Evolutionary conservation across 2,888 invertebrate species (phyloP).

Genomic region (Rhodophaea formosa): DNA sequence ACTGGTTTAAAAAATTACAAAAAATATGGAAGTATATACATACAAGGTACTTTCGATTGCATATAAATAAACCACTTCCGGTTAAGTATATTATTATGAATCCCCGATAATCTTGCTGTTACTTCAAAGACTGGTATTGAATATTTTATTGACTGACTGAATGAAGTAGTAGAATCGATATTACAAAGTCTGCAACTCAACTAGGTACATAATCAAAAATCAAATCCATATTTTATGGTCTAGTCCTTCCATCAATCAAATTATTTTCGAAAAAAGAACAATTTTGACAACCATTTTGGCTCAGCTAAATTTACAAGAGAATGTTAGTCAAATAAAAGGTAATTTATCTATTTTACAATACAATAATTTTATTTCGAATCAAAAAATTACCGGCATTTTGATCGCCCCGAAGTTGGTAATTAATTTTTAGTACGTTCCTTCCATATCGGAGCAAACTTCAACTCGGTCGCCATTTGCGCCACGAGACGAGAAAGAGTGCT

Average conservation of each 20-base stretch:
- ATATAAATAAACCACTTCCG: too few relatives aligned
- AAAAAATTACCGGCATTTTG: conserved; percentile 48
- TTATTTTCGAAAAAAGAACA: conserved; percentile 43
- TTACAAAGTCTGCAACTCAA: too few relatives aligned
- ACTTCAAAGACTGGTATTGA: too few relatives aligned
- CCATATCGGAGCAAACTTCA: conserved; percentile 53
- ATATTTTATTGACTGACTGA: too few relatives aligned
- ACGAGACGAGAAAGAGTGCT: conserved; percentile 55
- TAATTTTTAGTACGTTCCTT: conserved; percentile 37
- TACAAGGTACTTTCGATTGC: too few relatives aligned
- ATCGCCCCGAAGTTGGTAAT: conserved; percentile 57
- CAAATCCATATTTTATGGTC: background rate
- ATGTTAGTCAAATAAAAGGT: conserved; percentile 68
- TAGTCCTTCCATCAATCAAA: background rate
- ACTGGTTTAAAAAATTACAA: too few relatives aligned
- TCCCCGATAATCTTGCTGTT: too few relatives aligned
- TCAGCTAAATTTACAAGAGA: conserved; percentile 77
- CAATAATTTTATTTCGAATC: conserved; percentile 32
- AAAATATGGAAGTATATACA: too few relatives aligned
- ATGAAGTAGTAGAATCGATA: too few relatives aligned
- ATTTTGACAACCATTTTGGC: conserved; percentile 70
- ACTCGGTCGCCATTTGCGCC: conserved; percentile 78
- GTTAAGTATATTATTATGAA: too few relatives aligned
- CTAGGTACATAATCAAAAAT: too few relatives aligned
- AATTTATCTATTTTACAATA: conserved; percentile 45